phyloP scores from a whole-genome alignment of 2,113 vertebrate genomes.

The Podarcis cretensis region DNA sequence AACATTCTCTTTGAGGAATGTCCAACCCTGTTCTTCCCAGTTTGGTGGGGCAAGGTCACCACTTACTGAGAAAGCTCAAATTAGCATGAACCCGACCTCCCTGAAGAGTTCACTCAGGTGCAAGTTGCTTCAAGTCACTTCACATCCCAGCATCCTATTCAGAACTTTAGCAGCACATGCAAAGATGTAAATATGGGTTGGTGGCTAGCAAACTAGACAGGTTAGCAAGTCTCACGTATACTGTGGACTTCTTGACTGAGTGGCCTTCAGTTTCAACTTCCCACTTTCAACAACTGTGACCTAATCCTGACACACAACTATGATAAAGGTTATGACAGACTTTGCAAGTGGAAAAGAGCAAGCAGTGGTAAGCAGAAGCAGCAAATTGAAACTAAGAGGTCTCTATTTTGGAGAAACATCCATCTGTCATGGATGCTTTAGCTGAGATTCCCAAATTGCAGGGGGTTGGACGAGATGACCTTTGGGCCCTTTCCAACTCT shows the following conservation, averaged over 20 bases:
- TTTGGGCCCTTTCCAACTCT: no score
- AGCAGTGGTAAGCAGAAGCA: neutral
- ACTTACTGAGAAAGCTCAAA: neutral
- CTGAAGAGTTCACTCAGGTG: neutral
- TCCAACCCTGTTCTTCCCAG: conserved; percentile 37
- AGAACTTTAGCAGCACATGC: neutral
- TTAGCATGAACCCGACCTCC: neutral
- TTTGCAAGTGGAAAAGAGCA: neutral
- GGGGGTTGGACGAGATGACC: no score
- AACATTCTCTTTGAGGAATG: conserved; percentile 47
- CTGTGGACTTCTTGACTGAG: neutral
- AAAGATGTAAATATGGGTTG: neutral
- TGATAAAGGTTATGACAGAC: neutral
- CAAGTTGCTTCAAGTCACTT: neutral
- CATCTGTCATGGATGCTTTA: neutral
- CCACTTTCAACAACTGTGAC: neutral
- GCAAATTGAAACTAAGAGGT: neutral
- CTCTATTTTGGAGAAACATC: neutral
- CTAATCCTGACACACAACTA: neutral
- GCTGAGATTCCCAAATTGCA: no score
- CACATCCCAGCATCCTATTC: neutral
- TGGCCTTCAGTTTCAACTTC: neutral
- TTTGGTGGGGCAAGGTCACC: conserved; percentile 30
- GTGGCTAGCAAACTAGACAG: neutral
- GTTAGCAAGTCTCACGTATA: neutral